Evolutionary conservation across 2,113 vertebrate genomes (phyloP).

Genomic region (Gasterosteus aculeatus): DNA sequence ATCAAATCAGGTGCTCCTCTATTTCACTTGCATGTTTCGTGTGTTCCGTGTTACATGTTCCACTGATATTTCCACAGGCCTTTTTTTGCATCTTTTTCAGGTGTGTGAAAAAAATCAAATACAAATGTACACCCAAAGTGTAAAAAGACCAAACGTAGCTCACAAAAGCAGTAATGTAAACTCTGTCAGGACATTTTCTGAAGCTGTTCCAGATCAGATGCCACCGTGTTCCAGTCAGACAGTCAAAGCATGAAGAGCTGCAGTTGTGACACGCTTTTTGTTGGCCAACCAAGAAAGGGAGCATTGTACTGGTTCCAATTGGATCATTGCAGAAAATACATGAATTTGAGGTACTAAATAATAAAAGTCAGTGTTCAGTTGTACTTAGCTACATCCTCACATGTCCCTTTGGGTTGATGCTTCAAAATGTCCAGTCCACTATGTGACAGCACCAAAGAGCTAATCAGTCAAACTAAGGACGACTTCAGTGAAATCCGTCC

Average conservation of each 20-base stretch:
- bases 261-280: too few species aligned
- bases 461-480: too few species aligned
- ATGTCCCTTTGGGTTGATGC: neutral
- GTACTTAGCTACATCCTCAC: neutral
- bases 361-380: neutral
- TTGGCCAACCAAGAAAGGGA: too few species aligned
- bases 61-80: neutral
- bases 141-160: neutral
- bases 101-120: neutral
- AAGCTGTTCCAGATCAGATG: neutral
- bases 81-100: neutral
- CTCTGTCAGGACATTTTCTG: neutral
- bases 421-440: neutral
- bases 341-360: neutral
- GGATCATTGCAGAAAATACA: neutral
- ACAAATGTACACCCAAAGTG: neutral
- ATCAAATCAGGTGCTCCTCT: conserved; percentile 35
- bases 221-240: neutral
- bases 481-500: too few species aligned
- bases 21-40: conserved; percentile 14
- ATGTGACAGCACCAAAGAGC: too few species aligned
- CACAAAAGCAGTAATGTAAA: neutral
- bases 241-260: neutral
- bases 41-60: conserved; percentile 3
- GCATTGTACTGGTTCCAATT: neutral